A percentile compares a stretch with the other conserved stretches of the same genome.
phyloP scores from a whole-genome alignment of 2,888 invertebrate genomes.

The Cryptocephalus moraei region DNA sequence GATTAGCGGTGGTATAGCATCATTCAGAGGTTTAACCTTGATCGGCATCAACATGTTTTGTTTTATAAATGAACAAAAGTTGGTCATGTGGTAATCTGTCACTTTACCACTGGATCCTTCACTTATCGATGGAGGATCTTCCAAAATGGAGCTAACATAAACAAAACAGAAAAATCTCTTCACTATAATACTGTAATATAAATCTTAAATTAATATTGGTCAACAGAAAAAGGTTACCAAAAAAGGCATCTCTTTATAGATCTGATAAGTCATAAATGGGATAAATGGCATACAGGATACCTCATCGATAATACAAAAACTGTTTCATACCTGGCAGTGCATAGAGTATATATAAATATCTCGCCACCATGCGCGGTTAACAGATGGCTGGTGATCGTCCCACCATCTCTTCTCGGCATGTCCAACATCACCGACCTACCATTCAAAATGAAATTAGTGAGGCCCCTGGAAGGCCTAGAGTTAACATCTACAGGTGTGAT shows the following conservation, averaged over 20 bases:
- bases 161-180: neutral
- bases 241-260: no score
- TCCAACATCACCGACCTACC: constrained; percentile 89
- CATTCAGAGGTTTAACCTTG: constrained; percentile 37
- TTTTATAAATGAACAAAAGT: constrained; percentile 83
- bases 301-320: no score
- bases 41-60: constrained; percentile 70
- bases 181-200: no score
- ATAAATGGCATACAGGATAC: no score
- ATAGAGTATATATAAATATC: constrained; percentile 88
- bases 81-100: constrained; percentile 78
- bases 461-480: constrained; percentile 90
- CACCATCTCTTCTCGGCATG: constrained; percentile 75
- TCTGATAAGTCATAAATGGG: no score
- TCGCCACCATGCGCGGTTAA: constrained; percentile 91
- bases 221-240: no score
- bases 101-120: constrained; percentile 92
- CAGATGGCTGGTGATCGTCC: constrained; percentile 85
- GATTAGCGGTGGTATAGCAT: constrained; percentile 45
- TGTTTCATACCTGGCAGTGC: constrained; percentile 50
- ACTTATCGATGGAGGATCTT: constrained; percentile 90
- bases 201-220: no score
- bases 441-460: constrained; percentile 93
- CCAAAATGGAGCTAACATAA: constrained; percentile 66
- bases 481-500: constrained; percentile 96